These are phyloP conservation scores for Boulengeromyrus knoepffleri DNA, from an alignment of 2,113 vertebrate genomes.

Conservation along the genomic window DNA sequence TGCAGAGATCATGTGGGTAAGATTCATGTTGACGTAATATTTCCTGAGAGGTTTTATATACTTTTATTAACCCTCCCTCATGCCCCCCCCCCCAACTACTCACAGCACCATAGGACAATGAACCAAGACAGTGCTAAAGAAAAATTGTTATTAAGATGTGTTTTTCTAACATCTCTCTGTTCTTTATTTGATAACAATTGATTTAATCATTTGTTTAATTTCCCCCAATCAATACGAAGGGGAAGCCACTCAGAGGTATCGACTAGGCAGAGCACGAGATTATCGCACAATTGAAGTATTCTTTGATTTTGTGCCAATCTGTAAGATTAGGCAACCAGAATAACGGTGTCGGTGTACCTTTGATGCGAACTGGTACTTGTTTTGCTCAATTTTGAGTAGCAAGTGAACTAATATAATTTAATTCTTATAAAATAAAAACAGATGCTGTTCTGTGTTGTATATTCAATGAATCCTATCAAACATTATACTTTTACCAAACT, in stretches of 20 bases:
- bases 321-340: not conserved
- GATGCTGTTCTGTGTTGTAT: not conserved
- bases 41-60: not conserved
- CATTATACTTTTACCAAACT: not conserved
- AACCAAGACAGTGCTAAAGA: not conserved
- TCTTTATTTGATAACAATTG: not conserved
- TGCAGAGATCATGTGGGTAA: not conserved
- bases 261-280: slow-evolving; percentile 4
- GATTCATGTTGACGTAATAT: not conserved
- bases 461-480: not conserved
- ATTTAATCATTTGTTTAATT: slow-evolving; percentile 25
- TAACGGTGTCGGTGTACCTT: not conserved
- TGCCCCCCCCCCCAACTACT: not conserved
- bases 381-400: not conserved
- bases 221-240: slow-evolving; percentile 15
- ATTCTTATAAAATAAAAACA: not conserved
- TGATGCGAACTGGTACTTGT: not conserved
- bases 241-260: slow-evolving; percentile 14
- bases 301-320: not conserved
- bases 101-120: not conserved
- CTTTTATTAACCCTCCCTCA: not conserved
- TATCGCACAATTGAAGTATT: slow-evolving; percentile 9
- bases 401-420: not conserved
- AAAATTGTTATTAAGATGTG: not conserved
- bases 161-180: not conserved